Base-by-base conservation (phyloP, 2,113 vertebrate species). In the Sinocyclocheilus rhinocerous region DNA sequence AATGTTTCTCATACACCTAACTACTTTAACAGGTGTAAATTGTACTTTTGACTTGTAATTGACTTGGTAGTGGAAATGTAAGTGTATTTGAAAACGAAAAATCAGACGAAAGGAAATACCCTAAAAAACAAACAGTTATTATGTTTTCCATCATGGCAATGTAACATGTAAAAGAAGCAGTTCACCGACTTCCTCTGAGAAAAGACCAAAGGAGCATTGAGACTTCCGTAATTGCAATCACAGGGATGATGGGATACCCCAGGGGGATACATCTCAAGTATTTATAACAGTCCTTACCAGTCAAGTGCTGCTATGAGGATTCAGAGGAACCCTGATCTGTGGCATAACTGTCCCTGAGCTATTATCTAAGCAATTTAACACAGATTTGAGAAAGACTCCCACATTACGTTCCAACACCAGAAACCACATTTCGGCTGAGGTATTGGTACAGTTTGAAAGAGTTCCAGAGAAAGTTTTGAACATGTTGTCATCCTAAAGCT, bases 191-290 rank as follows among this genome's bases (percentile, higher is more conserved):
- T 88, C 77, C 84, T 82, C 76, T 73, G 52, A 78, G 87, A 86
- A 87, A 88, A 79, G 83, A 88, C 26, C 8, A 50, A 45, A 52
- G 70, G 82, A 77, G 82, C 63, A 73, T 59, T 69, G 89, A 89
- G 88, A 90, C 76, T 84, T 90, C 89, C 88, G 89, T 92, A 89
- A 92, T 93, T 89, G 87, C 88, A 80, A 87, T 87, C 89, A 89
- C 84, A 86, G 76, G 86, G 84, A 85, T 79, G 90, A 93, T 90
- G 89, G 91, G 87, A 92, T 76, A 33, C 72, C 87, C 87, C 76
- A 39, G 86, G 85, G 88, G 90, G 88, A 72, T 45, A 76, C 42
- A 80, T 86, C 39, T 45, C 87, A 79, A 45, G 67, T 20, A 50
- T 86, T 48, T n/a, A 22, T 16, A 24, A 20, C 22, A 83, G 42